These are phyloP conservation scores for Tilapia sparmanii DNA, from an alignment of 2,113 vertebrate genomes.

Conservation along the genomic window DNA sequence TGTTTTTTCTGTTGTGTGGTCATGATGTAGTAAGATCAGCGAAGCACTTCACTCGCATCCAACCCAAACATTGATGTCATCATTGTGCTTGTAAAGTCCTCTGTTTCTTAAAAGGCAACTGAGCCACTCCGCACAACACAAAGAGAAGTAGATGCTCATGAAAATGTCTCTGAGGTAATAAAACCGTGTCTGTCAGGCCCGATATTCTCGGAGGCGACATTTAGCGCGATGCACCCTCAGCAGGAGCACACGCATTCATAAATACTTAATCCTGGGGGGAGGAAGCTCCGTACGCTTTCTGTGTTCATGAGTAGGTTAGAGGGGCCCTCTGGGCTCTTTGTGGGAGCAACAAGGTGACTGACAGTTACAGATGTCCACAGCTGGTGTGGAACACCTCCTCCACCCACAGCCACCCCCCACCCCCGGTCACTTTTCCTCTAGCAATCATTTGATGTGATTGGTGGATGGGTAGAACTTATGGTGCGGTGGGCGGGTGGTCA, in stretches of 20 bases:
- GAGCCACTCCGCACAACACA: not conserved
- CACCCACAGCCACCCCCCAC: not conserved
- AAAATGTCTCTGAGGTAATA: not conserved
- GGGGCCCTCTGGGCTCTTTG: not conserved
- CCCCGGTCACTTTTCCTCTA: not conserved
- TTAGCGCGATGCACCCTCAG: not conserved
- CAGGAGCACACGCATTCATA: not conserved
- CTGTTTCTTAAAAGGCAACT: not conserved
- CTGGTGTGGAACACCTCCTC: slow-evolving; percentile 22
- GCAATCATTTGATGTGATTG: slow-evolving; percentile 56
- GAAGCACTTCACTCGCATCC: not conserved
- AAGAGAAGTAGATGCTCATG: not conserved
- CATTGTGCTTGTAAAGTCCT: not conserved
- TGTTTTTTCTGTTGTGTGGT: not conserved
- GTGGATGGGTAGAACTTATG: slow-evolving; percentile 46
- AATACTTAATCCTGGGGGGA: not conserved
- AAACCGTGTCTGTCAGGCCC: not conserved
- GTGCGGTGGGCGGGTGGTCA: slow-evolving; percentile 50
- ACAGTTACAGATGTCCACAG: slow-evolving; percentile 67
- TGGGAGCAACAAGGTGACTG: slow-evolving; percentile 18
- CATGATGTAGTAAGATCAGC: not conserved
- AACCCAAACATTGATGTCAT: not conserved
- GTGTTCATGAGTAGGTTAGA: not conserved
- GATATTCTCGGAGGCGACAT: slow-evolving; percentile 9
- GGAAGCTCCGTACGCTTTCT: not conserved